These are phyloP conservation scores for Trididemnum clinides DNA, from an alignment of 23 tunicate species.

Conservation along the genomic window DNA sequence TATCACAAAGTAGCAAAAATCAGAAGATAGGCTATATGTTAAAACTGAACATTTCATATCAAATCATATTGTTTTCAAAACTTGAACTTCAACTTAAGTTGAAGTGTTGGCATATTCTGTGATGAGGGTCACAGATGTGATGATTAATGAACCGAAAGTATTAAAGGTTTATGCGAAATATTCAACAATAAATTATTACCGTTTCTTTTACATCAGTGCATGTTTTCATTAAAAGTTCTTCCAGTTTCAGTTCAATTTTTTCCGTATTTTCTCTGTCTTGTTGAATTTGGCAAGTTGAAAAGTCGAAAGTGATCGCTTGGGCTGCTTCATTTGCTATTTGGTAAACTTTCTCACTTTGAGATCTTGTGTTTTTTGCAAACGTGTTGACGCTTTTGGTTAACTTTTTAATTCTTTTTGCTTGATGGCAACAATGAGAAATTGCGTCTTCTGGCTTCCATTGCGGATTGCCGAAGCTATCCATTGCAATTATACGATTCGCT, in stretches of 20 bases:
- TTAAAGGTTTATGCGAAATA: too few species aligned
- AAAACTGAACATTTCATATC: too few species aligned
- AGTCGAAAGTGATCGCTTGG: slow-evolving; percentile 2
- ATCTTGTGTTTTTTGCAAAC: slow-evolving; percentile 36
- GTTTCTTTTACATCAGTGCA: too few species aligned
- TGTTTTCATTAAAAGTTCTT: slow-evolving; percentile 36
- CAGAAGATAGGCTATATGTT: too few species aligned
- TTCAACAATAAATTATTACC: too few species aligned
- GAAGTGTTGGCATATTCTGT: too few species aligned
- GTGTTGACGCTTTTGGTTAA: slow-evolving; percentile 19
- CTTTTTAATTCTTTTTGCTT: slow-evolving; percentile 38
- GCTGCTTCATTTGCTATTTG: slow-evolving; percentile 26
- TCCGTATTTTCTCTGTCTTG: neutral
- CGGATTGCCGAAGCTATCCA: neutral
- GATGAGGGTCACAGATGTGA: too few species aligned
- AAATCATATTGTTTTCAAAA: too few species aligned
- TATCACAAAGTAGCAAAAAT: too few species aligned
- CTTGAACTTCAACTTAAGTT: too few species aligned
- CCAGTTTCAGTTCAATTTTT: slow-evolving; percentile 26
- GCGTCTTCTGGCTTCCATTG: slow-evolving; percentile 20
- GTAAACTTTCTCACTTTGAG: slow-evolving; percentile 36
- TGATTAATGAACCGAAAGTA: too few species aligned
- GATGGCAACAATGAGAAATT: slow-evolving; percentile 11
- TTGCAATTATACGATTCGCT: neutral
- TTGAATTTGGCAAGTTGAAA: neutral